Evolutionary conservation across 2,888 invertebrate species (phyloP).

Genomic region (Alviniconcha strummeri): DNA sequence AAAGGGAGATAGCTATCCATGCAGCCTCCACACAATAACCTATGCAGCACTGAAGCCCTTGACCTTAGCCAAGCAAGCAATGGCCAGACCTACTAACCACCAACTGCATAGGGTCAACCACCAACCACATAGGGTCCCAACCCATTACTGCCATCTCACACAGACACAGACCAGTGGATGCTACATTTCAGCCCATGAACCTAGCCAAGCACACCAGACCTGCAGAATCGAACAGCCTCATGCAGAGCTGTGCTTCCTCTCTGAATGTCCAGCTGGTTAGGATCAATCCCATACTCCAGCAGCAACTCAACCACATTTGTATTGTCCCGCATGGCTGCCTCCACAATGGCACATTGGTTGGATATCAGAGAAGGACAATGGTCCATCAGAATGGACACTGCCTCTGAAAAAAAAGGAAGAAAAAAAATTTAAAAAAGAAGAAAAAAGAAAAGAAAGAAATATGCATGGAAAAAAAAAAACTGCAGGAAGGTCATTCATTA

Average conservation of each 20-base stretch:
- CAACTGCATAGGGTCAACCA: too few relatives aligned
- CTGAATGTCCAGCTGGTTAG: slow-evolving; percentile 51
- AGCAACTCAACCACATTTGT: slow-evolving; percentile 59
- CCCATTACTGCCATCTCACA: too few relatives aligned
- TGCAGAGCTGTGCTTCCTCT: slow-evolving; percentile 56
- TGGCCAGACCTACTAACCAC: too few relatives aligned
- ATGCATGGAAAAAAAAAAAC: background rate
- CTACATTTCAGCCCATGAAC: background rate
- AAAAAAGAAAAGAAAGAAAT: background rate
- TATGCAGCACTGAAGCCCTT: too few relatives aligned
- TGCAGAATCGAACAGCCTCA: slow-evolving; percentile 62
- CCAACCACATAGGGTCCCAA: too few relatives aligned
- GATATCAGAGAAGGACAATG: slow-evolving; percentile 46
- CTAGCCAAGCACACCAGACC: slow-evolving; percentile 43
- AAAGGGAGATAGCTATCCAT: too few relatives aligned
- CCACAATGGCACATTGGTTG: slow-evolving; percentile 59
- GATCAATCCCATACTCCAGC: slow-evolving; percentile 62
- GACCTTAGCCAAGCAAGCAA: too few relatives aligned
- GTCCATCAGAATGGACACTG: slow-evolving; percentile 59
- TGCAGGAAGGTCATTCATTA: background rate
- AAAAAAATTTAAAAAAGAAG: background rate
- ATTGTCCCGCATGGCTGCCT: slow-evolving; percentile 59
- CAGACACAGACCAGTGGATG: too few relatives aligned
- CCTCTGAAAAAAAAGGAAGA: slow-evolving; percentile 47
- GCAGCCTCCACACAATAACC: too few relatives aligned